Evolutionary conservation across 2,113 vertebrate species (phyloP).

Genomic region (Syrrhaptes paradoxus): DNA sequence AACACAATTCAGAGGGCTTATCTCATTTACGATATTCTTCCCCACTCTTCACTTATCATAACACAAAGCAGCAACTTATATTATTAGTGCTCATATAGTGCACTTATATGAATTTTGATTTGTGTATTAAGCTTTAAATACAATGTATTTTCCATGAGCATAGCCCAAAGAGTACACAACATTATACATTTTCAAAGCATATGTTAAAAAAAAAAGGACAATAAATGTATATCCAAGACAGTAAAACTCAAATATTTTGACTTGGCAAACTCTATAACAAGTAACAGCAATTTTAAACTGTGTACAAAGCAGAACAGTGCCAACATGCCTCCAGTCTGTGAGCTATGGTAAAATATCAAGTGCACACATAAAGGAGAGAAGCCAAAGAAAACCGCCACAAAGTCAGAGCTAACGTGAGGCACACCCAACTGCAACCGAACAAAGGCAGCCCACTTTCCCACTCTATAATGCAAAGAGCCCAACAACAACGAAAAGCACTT

Average conservation of each 20-base stretch:
- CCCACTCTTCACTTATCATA: conserved; percentile 64
- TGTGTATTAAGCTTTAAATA: conserved; percentile 73
- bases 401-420: background rate
- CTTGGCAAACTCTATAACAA: conserved; percentile 58
- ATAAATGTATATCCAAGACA: conserved; percentile 60
- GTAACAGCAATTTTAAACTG: conserved; percentile 59
- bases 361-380: conserved; percentile 14
- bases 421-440: background rate
- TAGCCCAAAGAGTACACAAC: conserved; percentile 62
- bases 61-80: conserved; percentile 73
- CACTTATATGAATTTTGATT: conserved; percentile 61
- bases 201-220: conserved; percentile 59
- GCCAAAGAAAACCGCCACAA: background rate
- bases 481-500: background rate
- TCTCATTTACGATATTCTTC: conserved; percentile 54
- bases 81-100: conserved; percentile 67
- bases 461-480: background rate
- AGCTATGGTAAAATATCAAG: conserved; percentile 65
- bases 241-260: conserved; percentile 65
- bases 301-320: conserved; percentile 59
- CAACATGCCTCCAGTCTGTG: conserved; percentile 56
- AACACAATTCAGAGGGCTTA: conserved; percentile 58
- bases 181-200: conserved; percentile 65
- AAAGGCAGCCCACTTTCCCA: background rate
- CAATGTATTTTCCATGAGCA: conserved; percentile 45